Base-by-base conservation (phyloP, 2,888 invertebrate species). In the Frankliniella intonsa region DNA sequence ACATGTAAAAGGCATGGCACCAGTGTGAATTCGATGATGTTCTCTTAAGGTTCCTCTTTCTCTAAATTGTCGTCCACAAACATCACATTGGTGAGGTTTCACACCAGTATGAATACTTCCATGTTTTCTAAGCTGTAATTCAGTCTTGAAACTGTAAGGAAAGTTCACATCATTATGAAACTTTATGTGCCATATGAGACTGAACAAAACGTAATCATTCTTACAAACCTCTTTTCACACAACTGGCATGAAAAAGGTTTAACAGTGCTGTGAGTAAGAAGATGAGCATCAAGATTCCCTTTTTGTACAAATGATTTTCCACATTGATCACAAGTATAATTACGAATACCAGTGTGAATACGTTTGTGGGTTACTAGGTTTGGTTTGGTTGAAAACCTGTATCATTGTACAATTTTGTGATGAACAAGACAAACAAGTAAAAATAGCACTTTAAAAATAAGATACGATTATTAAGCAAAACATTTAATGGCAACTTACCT, bases 1-100 rank as follows among this genome's bases (percentile, higher is more conserved):
- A 85, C 95, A 94, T 2, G 92, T 90, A 84, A 92, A 93, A 0
- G 95, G 94, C 93, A 94, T 93, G 0, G 92, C 92, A 11, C 94
- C 94, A 0, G 94, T 94, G 84, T 94, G 94, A 19, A 94, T 92
- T 51, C 94, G 91, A 86, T 92, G 92, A 86, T 94, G 94, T 80
- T 94, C 93, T 81, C 92, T 91, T 82, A 94, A 87, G 25, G 94
- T 93, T 76, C 93, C 93, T 82, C 93, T 91, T 84, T 94, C 91
- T 14, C 94, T 89, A 85, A 92, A 92, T 81, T 90, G 89, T 84
- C 91, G 87, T 0, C 91, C 91, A 85, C 92, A 76, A 25, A 76
- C 25, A 25, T 76, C 69, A 25, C 69, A 76, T 76, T 76, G 69
- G 25, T 76, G 69, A 10, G 69, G 69, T 76, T 76, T 76, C 22